Percentiles rank a stretch among this genome's conserved stretches.
phyloP scores from a whole-genome alignment of 2,113 vertebrate genomes.

The Pardalotus punctatus region DNA sequence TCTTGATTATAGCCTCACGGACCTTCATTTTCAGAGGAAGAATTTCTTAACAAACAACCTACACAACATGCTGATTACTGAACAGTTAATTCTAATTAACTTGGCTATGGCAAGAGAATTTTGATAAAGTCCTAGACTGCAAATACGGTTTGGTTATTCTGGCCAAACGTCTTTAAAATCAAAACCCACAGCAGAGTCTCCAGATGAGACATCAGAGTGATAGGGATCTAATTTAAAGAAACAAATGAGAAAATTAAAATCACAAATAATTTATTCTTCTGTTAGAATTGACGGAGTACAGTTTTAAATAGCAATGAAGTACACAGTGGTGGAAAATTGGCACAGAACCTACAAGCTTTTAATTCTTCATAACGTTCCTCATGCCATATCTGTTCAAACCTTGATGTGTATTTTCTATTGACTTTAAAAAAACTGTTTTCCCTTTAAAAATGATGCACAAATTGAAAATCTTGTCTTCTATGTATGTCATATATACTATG shows the following conservation, averaged over 20 bases:
- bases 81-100: slow-evolving; percentile 86
- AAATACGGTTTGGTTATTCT: slow-evolving; percentile 66
- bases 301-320: slow-evolving; percentile 92
- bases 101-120: slow-evolving; percentile 80
- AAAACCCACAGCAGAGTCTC: slow-evolving; percentile 69
- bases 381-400: slow-evolving; percentile 57
- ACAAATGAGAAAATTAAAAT: slow-evolving; percentile 82
- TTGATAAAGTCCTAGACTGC: slow-evolving; percentile 77
- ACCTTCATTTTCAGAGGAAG: slow-evolving; percentile 77
- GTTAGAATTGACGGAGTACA: slow-evolving; percentile 86
- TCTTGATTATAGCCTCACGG: slow-evolving; percentile 80
- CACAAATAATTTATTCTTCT: slow-evolving; percentile 90
- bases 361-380: slow-evolving; percentile 67
- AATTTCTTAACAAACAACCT: slow-evolving; percentile 78
- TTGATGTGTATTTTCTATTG: slow-evolving; percentile 49
- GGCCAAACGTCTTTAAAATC: slow-evolving; percentile 65
- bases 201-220: slow-evolving; percentile 71
- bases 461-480: slow-evolving; percentile 31
- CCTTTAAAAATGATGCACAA: slow-evolving; percentile 47
- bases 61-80: slow-evolving; percentile 81
- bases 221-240: slow-evolving; percentile 78
- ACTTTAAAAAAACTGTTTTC: slow-evolving; percentile 41
- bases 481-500: not conserved
- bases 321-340: slow-evolving; percentile 81
- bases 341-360: slow-evolving; percentile 76